Evolutionary conservation across 2,888 invertebrate species (phyloP).

Genomic region (Eledona agricola): DNA sequence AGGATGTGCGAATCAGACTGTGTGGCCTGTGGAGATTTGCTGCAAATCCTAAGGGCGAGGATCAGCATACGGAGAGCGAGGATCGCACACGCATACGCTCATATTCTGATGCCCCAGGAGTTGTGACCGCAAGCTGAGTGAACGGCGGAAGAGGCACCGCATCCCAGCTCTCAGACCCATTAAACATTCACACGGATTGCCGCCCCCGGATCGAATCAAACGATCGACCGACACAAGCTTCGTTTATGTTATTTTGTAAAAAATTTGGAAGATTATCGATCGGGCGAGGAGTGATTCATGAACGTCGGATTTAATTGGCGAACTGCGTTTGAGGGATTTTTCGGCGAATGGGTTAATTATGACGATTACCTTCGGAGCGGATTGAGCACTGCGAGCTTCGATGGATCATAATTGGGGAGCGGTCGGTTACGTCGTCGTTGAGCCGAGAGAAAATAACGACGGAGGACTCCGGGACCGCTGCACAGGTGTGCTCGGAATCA

Average conservation of each 20-base stretch:
- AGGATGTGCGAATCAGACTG: conserved; percentile 42
- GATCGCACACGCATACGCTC: conserved; percentile 16
- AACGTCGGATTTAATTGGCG: background rate
- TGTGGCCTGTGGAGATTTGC: conserved; percentile 43
- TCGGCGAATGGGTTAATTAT: conserved; percentile 7
- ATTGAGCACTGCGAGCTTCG: conserved; percentile 48
- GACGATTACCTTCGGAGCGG: conserved; percentile 9
- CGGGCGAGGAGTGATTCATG: background rate
- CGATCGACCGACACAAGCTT: no score
- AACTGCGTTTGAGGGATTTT: background rate
- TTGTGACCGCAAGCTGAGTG: conserved; percentile 59
- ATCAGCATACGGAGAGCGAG: conserved; percentile 34
- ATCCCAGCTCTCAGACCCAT: conserved; percentile 60
- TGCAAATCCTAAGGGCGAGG: conserved; percentile 40
- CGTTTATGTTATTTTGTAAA: no score
- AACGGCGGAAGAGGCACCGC: conserved; percentile 55
- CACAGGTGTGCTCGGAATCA: conserved; percentile 38
- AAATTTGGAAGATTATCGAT: background rate
- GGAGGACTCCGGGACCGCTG: conserved; percentile 46
- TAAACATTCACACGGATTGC: conserved; percentile 62
- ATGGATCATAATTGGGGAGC: conserved; percentile 60
- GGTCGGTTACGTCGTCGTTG: conserved; percentile 61
- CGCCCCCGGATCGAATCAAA: conserved; percentile 13
- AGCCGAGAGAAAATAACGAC: conserved; percentile 63
- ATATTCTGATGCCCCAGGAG: conserved; percentile 48